Evolutionary conservation across 2,113 vertebrate species (phyloP), one percentile per base, ranked within the genome.

Genomic region (Calidris pygmaea): DNA sequence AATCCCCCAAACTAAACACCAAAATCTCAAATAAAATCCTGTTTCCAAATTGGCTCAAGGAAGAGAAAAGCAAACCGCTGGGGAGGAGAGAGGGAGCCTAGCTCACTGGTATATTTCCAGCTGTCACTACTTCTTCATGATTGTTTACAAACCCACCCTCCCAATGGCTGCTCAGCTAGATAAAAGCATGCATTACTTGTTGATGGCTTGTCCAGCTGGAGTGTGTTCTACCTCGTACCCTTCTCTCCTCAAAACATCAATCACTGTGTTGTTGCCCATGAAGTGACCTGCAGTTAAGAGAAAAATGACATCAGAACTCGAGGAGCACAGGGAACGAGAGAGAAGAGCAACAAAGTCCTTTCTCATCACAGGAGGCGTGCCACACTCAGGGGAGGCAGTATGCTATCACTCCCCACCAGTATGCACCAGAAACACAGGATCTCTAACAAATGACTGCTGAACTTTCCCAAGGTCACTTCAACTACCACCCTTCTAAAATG

Each of bases 251-350:
- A 99, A 98, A 96, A 99, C 98, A 96, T 99, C 98, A 96, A 99
- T 99, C 95, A 99, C 98, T 29, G 98, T 99, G 95, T 98, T 98
- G 98, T 99, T 99, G 94, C 99, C 99, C 94, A 99, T 98, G 98
- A 99, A 99, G 95, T 99, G 99, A 98, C 99, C 99, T 99, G 98
- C 47, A 95, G 96, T 86, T 90, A 81, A 97, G 96, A 95, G 95
- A 97, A 94, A 95, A 95, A 93, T 5, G 1, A 75, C 47, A 91
- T 86, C 60, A 95, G 92, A 95, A 93, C 48, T 37, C 37, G 48
- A 21, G 4, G 27, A 83, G 48, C n/a, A 91, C 58, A 75, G 14
- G 22, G 41, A 48, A 74, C 72, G 18, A 60, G 14, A 29, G 2
- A 63, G 70, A 67, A 81, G 5, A 82, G 50, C 37, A 91, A 63